Evolutionary conservation across 2,797 vertebrate genomes (phyloP).

Genomic region (Spea hammondii): DNA sequence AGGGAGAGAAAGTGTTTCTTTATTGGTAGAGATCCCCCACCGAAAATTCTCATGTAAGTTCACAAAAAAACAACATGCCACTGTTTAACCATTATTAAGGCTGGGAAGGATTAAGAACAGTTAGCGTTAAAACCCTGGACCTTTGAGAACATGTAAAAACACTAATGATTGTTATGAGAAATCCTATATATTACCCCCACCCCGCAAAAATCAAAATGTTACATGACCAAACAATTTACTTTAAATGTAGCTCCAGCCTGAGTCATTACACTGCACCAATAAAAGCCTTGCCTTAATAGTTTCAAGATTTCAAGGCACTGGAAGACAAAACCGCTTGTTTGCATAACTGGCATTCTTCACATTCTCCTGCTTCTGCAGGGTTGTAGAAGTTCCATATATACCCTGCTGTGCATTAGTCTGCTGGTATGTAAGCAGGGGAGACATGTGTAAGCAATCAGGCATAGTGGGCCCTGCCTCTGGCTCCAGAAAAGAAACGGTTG

Average conservation of each 20-base stretch:
- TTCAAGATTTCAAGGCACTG: constrained; percentile 39
- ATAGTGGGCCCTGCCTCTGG: constrained; percentile 15
- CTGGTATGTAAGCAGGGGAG: constrained; percentile 34
- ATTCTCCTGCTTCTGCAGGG: constrained; percentile 42
- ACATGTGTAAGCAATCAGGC: constrained; percentile 45
- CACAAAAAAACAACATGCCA: too few species aligned
- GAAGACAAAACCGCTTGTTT: constrained; percentile 51
- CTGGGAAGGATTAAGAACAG: too few species aligned
- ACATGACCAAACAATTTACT: neutral
- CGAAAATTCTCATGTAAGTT: too few species aligned
- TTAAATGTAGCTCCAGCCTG: constrained; percentile 8
- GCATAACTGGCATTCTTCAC: constrained; percentile 49
- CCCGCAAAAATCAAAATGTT: neutral
- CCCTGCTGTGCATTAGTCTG: constrained; percentile 40
- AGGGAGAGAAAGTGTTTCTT: too few species aligned
- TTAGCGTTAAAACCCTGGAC: too few species aligned
- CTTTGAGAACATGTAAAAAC: too few species aligned
- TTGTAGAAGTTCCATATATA: constrained; percentile 42
- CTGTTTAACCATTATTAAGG: too few species aligned
- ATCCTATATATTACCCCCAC: too few species aligned
- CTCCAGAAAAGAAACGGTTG: constrained; percentile 9
- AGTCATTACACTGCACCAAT: constrained; percentile 21
- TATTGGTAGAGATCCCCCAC: too few species aligned
- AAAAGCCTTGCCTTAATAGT: constrained; percentile 32
- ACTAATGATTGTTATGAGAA: too few species aligned